phyloP scores from a whole-genome alignment of 2,113 vertebrate species.

The Dasypus novemcinctus region DNA sequence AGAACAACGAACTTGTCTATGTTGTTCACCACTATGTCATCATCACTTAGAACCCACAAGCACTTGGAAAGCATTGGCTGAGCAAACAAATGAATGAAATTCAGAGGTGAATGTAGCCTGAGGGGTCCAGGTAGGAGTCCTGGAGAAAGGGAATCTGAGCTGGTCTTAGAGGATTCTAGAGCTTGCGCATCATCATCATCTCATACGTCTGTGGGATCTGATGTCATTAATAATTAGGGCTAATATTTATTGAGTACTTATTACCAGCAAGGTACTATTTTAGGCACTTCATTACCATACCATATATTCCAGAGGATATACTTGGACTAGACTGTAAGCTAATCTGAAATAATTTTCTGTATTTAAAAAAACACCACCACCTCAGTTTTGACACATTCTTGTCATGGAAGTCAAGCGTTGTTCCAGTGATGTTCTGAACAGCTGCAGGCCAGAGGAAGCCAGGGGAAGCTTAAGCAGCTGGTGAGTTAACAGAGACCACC shows the following conservation, averaged over 20 bases:
- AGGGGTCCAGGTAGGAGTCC: background rate
- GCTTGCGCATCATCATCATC: background rate
- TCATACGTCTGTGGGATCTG: background rate
- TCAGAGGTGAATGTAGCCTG: background rate
- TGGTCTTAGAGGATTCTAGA: background rate
- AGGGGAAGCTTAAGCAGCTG: slow-evolving; percentile 53
- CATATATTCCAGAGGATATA: background rate
- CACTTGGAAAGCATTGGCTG: background rate
- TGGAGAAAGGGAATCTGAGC: background rate
- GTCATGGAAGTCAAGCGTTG: background rate
- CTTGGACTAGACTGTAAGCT: background rate
- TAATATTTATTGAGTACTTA: background rate
- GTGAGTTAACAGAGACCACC: slow-evolving; percentile 53
- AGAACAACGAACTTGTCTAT: background rate
- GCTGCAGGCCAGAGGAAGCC: slow-evolving; percentile 55
- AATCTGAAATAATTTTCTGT: slow-evolving; percentile 45
- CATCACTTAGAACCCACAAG: background rate
- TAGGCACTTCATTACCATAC: background rate
- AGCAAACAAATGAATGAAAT: background rate
- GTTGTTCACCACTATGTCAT: background rate
- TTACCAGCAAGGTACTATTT: background rate
- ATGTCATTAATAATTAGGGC: background rate
- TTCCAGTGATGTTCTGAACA: background rate
- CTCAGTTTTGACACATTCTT: slow-evolving; percentile 50
- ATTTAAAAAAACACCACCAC: background rate